Evolutionary conservation across 1,140 invertebrate genomes (phyloP).

Genomic region (Palaemon carinicauda): DNA sequence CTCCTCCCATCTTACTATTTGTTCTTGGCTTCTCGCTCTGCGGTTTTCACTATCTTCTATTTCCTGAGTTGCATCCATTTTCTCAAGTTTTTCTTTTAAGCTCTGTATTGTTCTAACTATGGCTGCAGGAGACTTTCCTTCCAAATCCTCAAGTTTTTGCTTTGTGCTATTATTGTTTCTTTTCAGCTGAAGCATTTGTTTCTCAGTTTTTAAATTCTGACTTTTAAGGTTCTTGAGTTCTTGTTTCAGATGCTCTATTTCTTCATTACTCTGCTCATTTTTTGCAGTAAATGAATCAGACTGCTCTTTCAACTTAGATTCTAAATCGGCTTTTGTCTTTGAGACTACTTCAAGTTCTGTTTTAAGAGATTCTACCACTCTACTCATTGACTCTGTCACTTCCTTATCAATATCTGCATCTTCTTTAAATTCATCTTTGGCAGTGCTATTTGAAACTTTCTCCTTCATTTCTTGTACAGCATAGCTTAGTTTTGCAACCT

Average conservation of each 20-base stretch:
- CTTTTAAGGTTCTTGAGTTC: slow-evolving; percentile 35
- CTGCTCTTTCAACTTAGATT: slow-evolving; percentile 11
- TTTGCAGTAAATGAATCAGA: not conserved
- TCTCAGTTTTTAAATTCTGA: slow-evolving; percentile 27
- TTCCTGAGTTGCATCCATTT: slow-evolving; percentile 40
- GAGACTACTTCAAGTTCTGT: slow-evolving; percentile 24
- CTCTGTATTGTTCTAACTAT: slow-evolving; percentile 39
- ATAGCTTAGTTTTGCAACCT: slow-evolving; percentile 29
- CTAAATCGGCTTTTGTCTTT: slow-evolving; percentile 15
- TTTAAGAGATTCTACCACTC: slow-evolving; percentile 25
- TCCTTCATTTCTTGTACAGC: slow-evolving; percentile 52
- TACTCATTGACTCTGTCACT: not conserved
- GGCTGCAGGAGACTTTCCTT: slow-evolving; percentile 38
- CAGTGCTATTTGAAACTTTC: not conserved
- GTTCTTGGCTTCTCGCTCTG: slow-evolving; percentile 33
- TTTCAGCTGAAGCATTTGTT: slow-evolving; percentile 38
- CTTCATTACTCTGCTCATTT: slow-evolving; percentile 16
- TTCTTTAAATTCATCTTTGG: not conserved
- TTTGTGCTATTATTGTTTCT: slow-evolving; percentile 21
- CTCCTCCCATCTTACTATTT: slow-evolving; percentile 46
- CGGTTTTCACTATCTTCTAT: slow-evolving; percentile 22
- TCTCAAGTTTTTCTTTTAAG: slow-evolving; percentile 36
- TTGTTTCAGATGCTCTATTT: slow-evolving; percentile 30
- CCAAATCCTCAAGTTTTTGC: slow-evolving; percentile 45
- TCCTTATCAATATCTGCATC: not conserved